A percentile compares a stretch with the other conserved stretches of the same genome.
Evolutionary conservation across 2,797 vertebrate species (phyloP).

Genomic region (Morus bassanus): DNA sequence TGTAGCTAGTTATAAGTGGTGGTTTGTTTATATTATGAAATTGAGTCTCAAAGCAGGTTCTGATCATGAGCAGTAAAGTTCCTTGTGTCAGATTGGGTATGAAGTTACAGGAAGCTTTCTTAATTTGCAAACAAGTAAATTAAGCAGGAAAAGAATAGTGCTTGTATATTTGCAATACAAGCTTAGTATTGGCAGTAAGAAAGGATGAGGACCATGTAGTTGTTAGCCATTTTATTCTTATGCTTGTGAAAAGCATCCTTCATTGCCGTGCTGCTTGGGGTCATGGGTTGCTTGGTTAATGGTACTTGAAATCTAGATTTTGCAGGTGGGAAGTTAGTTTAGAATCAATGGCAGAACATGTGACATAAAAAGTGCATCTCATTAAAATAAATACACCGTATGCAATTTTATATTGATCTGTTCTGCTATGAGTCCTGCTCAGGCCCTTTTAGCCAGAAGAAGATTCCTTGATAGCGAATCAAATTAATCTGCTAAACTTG

Average conservation of each 20-base stretch:
- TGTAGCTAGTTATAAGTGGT: background rate
- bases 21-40: constrained; percentile 38
- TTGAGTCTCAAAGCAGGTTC: background rate
- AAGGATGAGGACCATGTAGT: background rate
- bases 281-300: background rate
- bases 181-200: background rate
- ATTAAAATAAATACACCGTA: fast-evolving
- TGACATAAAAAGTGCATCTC: background rate
- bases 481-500: background rate
- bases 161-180: background rate
- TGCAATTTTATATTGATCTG: background rate
- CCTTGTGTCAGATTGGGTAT: background rate
- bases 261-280: background rate
- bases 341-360: fast-evolving
- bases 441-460: background rate
- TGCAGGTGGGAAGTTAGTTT: background rate
- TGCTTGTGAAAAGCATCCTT: background rate
- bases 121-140: constrained; percentile 24
- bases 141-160: background rate
- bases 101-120: background rate
- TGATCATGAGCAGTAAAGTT: constrained; percentile 4
- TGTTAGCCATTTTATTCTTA: background rate
- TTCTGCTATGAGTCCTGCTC: background rate
- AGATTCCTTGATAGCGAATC: background rate
- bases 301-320: background rate